phyloP scores from a whole-genome alignment of 1,140 invertebrate species.

The Octopus sinensis region DNA sequence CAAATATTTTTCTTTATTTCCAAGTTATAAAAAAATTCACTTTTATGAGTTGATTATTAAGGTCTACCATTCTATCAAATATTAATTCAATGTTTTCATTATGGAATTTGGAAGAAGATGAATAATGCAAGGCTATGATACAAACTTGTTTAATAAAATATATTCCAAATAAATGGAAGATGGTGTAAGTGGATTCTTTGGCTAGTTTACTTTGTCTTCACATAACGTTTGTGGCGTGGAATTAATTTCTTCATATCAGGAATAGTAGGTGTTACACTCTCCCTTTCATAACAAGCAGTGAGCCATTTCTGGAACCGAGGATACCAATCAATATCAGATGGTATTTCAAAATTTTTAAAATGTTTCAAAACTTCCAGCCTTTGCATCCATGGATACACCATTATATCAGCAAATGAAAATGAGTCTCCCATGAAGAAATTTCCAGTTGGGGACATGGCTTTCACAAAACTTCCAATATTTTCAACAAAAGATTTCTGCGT shows the following conservation, averaged over 20 bases:
- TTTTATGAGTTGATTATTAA: no score
- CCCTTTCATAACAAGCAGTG: slow-evolving; percentile 26
- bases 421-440: slow-evolving; percentile 34
- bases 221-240: slow-evolving; percentile 31
- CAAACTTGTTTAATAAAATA: no score
- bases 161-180: no score
- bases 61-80: no score
- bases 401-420: slow-evolving; percentile 37
- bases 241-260: slow-evolving; percentile 26
- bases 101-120: no score
- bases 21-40: no score
- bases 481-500: slow-evolving; percentile 28
- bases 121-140: no score
- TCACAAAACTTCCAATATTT: slow-evolving; percentile 23
- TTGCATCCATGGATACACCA: slow-evolving; percentile 31
- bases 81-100: no score
- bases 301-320: slow-evolving; percentile 31
- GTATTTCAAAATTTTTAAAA: slow-evolving; percentile 35
- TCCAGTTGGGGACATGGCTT: slow-evolving; percentile 27
- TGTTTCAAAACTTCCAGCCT: slow-evolving; percentile 30
- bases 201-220: no score
- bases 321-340: slow-evolving; percentile 27
- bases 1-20: no score
- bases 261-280: slow-evolving; percentile 23
- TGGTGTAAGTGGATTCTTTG: no score